phyloP scores from a whole-genome alignment of 2,113 vertebrate species.

The Nibea coibor region DNA sequence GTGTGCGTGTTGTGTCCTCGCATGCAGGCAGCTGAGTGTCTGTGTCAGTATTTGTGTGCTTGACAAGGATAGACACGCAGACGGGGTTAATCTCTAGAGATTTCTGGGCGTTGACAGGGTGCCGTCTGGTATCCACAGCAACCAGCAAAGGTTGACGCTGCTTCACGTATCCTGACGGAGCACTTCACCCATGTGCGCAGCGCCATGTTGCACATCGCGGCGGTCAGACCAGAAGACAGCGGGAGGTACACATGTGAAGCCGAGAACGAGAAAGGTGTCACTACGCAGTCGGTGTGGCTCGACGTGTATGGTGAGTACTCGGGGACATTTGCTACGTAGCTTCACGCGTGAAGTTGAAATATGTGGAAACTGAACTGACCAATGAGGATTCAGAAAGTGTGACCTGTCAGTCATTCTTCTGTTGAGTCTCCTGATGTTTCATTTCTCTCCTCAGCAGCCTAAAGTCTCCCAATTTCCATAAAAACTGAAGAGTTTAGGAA shows the following conservation, averaged over 20 bases:
- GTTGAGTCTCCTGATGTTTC: neutral
- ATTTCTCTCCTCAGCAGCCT: neutral
- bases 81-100: slow-evolving; percentile 83
- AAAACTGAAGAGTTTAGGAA: neutral
- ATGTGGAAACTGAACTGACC: neutral
- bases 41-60: slow-evolving; percentile 59
- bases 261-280: slow-evolving; percentile 88
- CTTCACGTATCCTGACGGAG: slow-evolving; percentile 73
- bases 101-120: slow-evolving; percentile 83
- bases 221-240: slow-evolving; percentile 86
- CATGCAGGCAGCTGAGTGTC: slow-evolving; percentile 32
- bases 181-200: slow-evolving; percentile 83
- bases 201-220: slow-evolving; percentile 84
- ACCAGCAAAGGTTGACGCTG: slow-evolving; percentile 72
- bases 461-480: neutral
- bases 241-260: slow-evolving; percentile 93
- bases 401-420: neutral
- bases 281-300: slow-evolving; percentile 88
- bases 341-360: neutral
- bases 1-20: slow-evolving; percentile 2
- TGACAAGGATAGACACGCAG: slow-evolving; percentile 72
- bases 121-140: slow-evolving; percentile 82
- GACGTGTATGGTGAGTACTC: slow-evolving; percentile 90
- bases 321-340: neutral
- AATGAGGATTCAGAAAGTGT: neutral